Percentiles rank a stretch among this genome's conserved stretches.
phyloP scores from a whole-genome alignment of 2,797 vertebrate genomes.

The Macropus fuliginosus region DNA sequence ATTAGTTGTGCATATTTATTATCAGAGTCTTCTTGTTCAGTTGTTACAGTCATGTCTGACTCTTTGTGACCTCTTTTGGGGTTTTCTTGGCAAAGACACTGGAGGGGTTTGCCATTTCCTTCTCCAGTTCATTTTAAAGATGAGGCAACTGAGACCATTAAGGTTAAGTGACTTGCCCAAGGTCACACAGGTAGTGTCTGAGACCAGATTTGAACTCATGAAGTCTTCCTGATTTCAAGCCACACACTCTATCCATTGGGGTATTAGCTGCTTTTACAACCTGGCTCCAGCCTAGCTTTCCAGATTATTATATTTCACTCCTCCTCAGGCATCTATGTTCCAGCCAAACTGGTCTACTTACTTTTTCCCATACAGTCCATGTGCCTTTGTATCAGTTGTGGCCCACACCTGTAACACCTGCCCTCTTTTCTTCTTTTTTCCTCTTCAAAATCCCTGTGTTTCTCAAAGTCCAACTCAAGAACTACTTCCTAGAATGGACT shows the following conservation, averaged over 20 bases:
- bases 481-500: background rate
- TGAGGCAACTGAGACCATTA: background rate
- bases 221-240: background rate
- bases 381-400: background rate
- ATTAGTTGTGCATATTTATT: constrained; percentile 42
- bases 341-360: background rate
- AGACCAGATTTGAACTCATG: background rate
- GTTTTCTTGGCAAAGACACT: constrained; percentile 23
- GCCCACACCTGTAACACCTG: background rate
- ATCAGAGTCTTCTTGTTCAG: constrained; percentile 20
- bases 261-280: background rate
- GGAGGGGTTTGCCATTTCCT: background rate
- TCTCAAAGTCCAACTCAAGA: background rate
- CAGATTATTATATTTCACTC: background rate
- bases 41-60: background rate
- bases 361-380: background rate
- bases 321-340: background rate
- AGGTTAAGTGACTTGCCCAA: background rate
- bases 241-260: background rate
- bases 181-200: background rate
- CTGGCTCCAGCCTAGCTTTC: background rate
- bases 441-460: background rate
- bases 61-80: constrained; percentile 56
- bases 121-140: background rate
- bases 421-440: background rate